phyloP scores from a whole-genome alignment of 2,888 invertebrate species.

The Horisme vitalbata region DNA sequence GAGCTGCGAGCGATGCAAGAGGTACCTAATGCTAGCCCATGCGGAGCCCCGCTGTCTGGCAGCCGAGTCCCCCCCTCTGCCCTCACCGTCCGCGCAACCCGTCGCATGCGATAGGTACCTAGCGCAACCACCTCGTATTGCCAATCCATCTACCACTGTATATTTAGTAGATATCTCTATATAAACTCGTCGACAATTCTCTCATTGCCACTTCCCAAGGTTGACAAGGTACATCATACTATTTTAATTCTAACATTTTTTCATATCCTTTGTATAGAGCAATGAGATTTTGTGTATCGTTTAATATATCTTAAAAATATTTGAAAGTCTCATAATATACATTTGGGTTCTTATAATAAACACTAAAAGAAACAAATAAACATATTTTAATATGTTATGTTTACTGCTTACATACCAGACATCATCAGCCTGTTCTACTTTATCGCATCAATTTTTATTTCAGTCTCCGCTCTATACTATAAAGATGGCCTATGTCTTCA shows the following conservation, averaged over 20 bases:
- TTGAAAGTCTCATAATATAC: no score
- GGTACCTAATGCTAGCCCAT: slow-evolving; percentile 79
- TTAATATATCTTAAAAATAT: neutral
- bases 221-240: slow-evolving; percentile 48
- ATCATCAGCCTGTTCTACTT: slow-evolving; percentile 2
- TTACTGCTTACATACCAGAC: slow-evolving; percentile 2
- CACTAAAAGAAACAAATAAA: no score
- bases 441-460: slow-evolving; percentile 1
- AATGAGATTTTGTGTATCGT: slow-evolving; percentile 3
- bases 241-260: slow-evolving; percentile 36
- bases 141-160: slow-evolving; percentile 65
- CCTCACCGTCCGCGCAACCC: slow-evolving; percentile 41
- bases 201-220: slow-evolving; percentile 53
- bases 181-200: slow-evolving; percentile 51
- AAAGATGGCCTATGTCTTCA: no score
- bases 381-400: no score
- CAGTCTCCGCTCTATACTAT: no score
- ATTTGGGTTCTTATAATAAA: no score
- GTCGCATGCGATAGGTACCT: slow-evolving; percentile 47
- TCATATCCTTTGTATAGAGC: slow-evolving; percentile 11
- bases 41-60: slow-evolving; percentile 84
- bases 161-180: slow-evolving; percentile 42
- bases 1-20: slow-evolving; percentile 72
- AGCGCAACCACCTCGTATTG: slow-evolving; percentile 68
- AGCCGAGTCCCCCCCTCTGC: slow-evolving; percentile 53